Conservation (phyloP, 2,113 vertebrate species). For the Dromas ardeola region DNA sequence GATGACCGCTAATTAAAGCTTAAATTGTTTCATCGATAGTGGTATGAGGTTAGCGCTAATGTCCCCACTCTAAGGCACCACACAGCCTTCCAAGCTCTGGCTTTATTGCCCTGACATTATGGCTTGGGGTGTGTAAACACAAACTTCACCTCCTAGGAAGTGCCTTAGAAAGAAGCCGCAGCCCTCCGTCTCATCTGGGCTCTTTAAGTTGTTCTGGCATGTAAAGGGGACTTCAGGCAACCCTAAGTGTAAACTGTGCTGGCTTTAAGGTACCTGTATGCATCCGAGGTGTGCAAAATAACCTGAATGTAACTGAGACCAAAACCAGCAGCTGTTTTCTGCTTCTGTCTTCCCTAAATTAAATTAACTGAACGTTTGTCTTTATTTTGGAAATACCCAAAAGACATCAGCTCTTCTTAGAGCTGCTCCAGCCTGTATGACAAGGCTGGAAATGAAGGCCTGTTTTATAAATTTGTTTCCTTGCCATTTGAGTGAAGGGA, state of each 20-base stretch:
- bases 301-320: background rate
- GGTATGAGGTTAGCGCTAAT: background rate
- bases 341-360: background rate
- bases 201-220: background rate
- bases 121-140: background rate
- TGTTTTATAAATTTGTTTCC: background rate
- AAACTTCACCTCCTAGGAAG: background rate
- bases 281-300: background rate
- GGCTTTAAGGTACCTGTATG: background rate
- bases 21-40: background rate
- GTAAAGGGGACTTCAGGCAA: background rate
- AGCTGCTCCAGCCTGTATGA: background rate
- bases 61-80: background rate
- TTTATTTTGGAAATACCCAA: background rate
- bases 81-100: background rate
- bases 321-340: background rate
- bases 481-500: background rate
- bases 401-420: background rate
- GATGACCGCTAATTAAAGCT: background rate
- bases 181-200: accelerated
- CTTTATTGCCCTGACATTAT: background rate
- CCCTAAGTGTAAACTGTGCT: background rate
- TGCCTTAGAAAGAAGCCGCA: background rate
- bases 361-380: background rate
- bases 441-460: background rate